Conservation (phyloP, 2,888 invertebrate genomes). For the Agrypnus murinus region DNA sequence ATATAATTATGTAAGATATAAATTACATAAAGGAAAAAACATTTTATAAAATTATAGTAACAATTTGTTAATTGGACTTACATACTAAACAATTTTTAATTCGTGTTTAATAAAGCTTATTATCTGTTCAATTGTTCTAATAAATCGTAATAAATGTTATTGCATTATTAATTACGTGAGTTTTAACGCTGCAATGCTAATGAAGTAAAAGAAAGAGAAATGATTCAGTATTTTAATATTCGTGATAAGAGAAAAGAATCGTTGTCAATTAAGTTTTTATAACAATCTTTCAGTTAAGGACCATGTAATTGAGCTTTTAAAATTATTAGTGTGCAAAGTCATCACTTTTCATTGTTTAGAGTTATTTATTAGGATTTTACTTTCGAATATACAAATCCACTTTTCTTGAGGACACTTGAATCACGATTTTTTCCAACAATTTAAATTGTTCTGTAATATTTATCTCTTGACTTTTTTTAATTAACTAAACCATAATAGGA, state of each 20-base stretch:
- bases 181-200: neutral
- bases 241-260: constrained; percentile 7
- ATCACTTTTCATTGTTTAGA: constrained; percentile 41
- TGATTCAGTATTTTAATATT: neutral
- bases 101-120: no score
- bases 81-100: neutral
- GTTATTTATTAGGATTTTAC: constrained; percentile 15
- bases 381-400: constrained; percentile 31
- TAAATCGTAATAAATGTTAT: no score
- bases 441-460: no score
- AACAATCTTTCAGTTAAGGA: neutral
- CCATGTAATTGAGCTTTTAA: constrained; percentile 29
- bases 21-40: constrained; percentile 4
- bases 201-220: neutral
- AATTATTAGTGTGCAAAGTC: constrained; percentile 32
- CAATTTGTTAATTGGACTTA: neutral
- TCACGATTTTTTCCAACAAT: no score
- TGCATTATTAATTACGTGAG: no score
- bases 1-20: neutral
- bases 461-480: no score
- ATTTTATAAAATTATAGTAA: neutral
- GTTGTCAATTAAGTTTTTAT: neutral
- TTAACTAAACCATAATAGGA: no score
- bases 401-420: neutral
- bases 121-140: no score